Conservation (phyloP, 2,797 vertebrate species). For the Ispidina picta region DNA sequence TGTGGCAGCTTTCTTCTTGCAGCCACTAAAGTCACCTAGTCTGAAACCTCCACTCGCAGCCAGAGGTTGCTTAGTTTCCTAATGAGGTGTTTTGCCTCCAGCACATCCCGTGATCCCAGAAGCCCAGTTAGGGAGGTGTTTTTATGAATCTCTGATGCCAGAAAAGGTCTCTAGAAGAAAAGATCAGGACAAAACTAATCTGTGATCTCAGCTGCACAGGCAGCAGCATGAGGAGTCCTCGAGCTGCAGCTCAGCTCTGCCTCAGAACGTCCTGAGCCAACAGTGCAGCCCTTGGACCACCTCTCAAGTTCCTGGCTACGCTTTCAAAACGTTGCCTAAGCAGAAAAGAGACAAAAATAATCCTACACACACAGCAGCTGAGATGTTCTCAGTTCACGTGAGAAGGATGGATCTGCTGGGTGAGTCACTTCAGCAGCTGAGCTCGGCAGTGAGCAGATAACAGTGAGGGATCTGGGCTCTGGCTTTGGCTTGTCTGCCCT, state of each 20-base stretch:
- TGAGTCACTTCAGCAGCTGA: not conserved
- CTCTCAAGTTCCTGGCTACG: not conserved
- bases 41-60: fast-evolving
- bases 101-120: not conserved
- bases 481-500: not conserved
- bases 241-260: not conserved
- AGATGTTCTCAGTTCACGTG: not conserved
- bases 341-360: not conserved
- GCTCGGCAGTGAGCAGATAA: not conserved
- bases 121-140: not conserved
- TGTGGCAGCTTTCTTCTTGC: not conserved
- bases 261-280: not conserved
- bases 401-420: not conserved
- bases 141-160: not conserved
- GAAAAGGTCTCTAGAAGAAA: not conserved
- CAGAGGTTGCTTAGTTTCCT: not conserved
- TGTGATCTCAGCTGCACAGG: not conserved
- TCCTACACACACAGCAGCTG: not conserved
- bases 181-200: not conserved
- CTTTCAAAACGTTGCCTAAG: not conserved
- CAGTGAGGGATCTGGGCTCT: not conserved
- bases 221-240: not conserved
- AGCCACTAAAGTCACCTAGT: not conserved
- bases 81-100: not conserved
- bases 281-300: not conserved